Conservation (phyloP, 2,113 vertebrate genomes). For the Peromyscus leucopus region DNA sequence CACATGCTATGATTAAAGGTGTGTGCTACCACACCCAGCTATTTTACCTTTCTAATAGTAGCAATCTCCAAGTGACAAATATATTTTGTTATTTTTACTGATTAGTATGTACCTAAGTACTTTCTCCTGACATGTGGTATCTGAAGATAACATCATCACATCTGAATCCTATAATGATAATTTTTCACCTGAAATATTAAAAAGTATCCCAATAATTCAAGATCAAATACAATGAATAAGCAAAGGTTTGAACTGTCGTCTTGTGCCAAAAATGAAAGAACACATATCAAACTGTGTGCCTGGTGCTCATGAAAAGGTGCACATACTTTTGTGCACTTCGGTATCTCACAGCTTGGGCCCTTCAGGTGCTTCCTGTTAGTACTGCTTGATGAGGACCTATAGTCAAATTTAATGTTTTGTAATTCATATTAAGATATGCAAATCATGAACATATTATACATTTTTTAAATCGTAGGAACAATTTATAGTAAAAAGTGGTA, state of each 20-base stretch:
- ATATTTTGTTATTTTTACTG: not conserved
- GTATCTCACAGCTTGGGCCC: conserved; percentile 65
- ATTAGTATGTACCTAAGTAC: not conserved
- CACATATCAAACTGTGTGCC: not conserved
- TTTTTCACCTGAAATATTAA: conserved; percentile 48
- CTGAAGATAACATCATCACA: not conserved
- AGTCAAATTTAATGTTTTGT: conserved; percentile 77
- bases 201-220: conserved; percentile 60
- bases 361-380: conserved; percentile 67
- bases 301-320: conserved; percentile 65
- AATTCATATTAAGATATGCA: conserved; percentile 79
- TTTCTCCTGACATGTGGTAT: not conserved
- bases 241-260: conserved; percentile 4
- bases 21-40: not conserved
- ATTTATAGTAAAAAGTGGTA: conserved; percentile 70
- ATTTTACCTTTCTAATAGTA: conserved; percentile 34
- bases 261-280: conserved; percentile 55
- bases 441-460: conserved; percentile 74
- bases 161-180: conserved; percentile 44
- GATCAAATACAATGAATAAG: conserved; percentile 32
- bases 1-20: not conserved
- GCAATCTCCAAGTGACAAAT: not conserved
- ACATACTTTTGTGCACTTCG: conserved; percentile 67
- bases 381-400: conserved; percentile 70
- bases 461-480: conserved; percentile 73